A percentile compares a stretch with the other conserved stretches of the same genome.
These are phyloP conservation scores for Poeciliopsis gracilis DNA, from an alignment of 2,797 vertebrate genomes.

Conservation along the genomic window DNA sequence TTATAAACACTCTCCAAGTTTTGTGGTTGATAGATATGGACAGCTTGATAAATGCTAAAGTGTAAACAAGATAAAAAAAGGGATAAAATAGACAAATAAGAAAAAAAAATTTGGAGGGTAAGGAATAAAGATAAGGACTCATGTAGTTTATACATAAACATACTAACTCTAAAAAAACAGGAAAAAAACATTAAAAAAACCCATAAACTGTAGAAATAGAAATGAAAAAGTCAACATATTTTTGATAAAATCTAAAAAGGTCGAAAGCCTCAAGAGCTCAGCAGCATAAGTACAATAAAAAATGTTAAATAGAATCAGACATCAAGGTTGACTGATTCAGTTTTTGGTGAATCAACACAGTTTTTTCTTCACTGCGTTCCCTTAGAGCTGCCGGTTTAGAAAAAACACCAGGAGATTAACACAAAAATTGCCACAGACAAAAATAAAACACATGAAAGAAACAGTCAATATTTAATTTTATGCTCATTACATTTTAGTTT, in stretches of 20 bases:
- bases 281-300: background rate
- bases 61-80: background rate
- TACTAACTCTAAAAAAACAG: background rate
- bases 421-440: background rate
- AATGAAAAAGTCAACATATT: background rate
- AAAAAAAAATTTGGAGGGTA: background rate
- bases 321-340: background rate
- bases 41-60: background rate
- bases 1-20: background rate
- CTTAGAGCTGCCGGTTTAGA: conserved; percentile 1
- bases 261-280: no score
- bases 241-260: background rate
- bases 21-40: background rate
- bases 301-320: background rate
- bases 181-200: background rate
- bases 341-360: background rate
- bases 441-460: conserved; percentile 17
- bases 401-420: conserved; percentile 6
- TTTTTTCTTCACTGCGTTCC: conserved; percentile 12
- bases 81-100: background rate
- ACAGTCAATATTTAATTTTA: conserved; percentile 14
- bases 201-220: background rate
- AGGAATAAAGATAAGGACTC: background rate
- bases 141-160: background rate
- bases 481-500: conserved; percentile 12